A percentile compares a stretch with the other conserved stretches of the same genome.
Evolutionary conservation across 2,113 vertebrate species (phyloP).

Genomic region (Mirza zaza): DNA sequence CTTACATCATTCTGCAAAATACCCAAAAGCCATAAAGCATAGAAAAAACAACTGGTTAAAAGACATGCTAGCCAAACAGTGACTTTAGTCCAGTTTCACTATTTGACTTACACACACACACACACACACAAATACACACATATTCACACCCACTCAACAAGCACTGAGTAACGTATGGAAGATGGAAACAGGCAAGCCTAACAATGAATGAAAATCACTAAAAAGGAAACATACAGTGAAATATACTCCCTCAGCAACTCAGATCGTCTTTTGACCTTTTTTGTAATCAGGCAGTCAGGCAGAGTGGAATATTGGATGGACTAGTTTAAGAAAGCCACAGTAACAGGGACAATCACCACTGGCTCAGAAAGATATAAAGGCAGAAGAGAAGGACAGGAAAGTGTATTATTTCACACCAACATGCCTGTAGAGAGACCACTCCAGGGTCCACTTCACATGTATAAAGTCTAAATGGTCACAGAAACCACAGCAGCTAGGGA

Average conservation of each 20-base stretch:
- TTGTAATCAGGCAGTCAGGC: constrained; percentile 84
- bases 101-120: neutral
- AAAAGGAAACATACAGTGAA: constrained; percentile 89
- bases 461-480: neutral
- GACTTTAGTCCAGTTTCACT: constrained; percentile 32
- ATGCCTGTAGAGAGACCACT: constrained; percentile 51
- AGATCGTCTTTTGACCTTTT: constrained; percentile 85
- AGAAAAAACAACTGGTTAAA: constrained; percentile 63
- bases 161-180: constrained; percentile 37
- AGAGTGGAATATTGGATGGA: constrained; percentile 88
- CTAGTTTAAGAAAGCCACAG: constrained; percentile 88
- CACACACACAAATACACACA: neutral
- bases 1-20: constrained; percentile 93
- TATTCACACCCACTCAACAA: neutral
- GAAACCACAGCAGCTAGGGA: neutral
- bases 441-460: neutral
- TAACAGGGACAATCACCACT: constrained; percentile 87
- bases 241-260: constrained; percentile 79
- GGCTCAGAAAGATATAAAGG: constrained; percentile 89
- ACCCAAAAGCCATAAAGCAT: constrained; percentile 58
- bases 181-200: constrained; percentile 73
- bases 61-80: constrained; percentile 71
- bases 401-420: constrained; percentile 58
- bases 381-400: constrained; percentile 82
- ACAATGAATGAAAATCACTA: constrained; percentile 86